A percentile compares a stretch with the other conserved stretches of the same genome.
Conservation (phyloP, 2,797 vertebrate species). For the Apogon hyalosoma region DNA sequence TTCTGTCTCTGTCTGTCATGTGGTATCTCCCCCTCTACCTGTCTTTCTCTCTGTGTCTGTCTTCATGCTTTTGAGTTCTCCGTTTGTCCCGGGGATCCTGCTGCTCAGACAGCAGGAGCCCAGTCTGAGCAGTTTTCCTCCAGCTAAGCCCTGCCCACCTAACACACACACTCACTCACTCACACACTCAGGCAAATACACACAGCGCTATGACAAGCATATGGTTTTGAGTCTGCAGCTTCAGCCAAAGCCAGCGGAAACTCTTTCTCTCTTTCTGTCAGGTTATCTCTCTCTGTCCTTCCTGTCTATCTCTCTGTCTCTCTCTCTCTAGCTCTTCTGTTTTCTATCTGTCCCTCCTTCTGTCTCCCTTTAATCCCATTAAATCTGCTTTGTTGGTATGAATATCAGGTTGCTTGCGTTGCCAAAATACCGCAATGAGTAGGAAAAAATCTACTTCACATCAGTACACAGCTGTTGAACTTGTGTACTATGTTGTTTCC, state of each 20-base stretch:
- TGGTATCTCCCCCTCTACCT: conserved; percentile 15
- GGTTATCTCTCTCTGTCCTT: conserved; percentile 42
- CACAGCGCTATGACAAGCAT: conserved; percentile 73
- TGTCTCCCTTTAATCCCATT: conserved; percentile 55
- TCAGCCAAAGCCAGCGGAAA: conserved; percentile 73
- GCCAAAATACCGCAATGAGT: conserved; percentile 37
- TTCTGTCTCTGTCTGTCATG: not conserved
- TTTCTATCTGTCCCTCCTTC: conserved; percentile 28
- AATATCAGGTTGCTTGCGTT: conserved; percentile 38
- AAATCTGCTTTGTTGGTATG: conserved; percentile 35
- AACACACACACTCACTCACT: conserved; percentile 58
- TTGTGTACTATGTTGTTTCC: not conserved
- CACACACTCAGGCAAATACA: conserved; percentile 36
- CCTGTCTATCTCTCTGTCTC: conserved; percentile 34
- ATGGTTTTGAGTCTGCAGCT: conserved; percentile 76
- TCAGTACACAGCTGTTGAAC: conserved; percentile 7
- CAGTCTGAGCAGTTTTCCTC: conserved; percentile 71
- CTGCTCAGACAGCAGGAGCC: conserved; percentile 70
- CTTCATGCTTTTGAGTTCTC: conserved; percentile 51
- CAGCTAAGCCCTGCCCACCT: conserved; percentile 82
- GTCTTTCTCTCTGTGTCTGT: conserved; percentile 18
- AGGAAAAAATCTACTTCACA: not conserved
- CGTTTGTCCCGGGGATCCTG: conserved; percentile 79
- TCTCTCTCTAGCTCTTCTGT: not conserved
- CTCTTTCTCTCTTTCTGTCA: conserved; percentile 55